A percentile compares a stretch with the other conserved stretches of the same genome.
Conservation (phyloP, 2,113 vertebrate genomes). For the Gobiocypris rarus region DNA sequence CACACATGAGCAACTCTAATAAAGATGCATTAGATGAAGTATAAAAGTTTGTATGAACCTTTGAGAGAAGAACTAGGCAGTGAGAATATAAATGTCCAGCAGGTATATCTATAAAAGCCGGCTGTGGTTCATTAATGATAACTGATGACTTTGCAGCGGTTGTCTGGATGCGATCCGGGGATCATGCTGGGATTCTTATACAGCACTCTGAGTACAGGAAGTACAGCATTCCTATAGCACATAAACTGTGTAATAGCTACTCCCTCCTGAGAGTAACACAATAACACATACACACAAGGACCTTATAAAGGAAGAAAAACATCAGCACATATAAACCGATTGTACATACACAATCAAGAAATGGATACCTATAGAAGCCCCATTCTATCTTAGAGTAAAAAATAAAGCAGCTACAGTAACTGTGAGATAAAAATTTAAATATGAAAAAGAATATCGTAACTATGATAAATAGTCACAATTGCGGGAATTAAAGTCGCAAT, state of each 20-base stretch:
- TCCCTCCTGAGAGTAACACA: constrained; percentile 12
- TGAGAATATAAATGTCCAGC: constrained; percentile 26
- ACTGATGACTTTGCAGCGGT: constrained; percentile 46
- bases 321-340: background rate
- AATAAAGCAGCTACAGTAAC: background rate
- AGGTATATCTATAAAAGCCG: constrained; percentile 32
- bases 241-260: constrained; percentile 30
- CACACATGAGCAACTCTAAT: constrained; percentile 1
- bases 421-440: background rate
- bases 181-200: constrained; percentile 20
- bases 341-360: background rate
- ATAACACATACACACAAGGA: constrained; percentile 2
- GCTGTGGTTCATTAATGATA: constrained; percentile 48
- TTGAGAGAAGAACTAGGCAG: background rate
- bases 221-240: constrained; percentile 28
- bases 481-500: background rate
- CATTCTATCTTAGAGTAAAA: background rate
- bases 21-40: constrained; percentile 14
- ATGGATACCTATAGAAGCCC: background rate
- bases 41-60: background rate
- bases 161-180: constrained; percentile 39
- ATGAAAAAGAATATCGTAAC: background rate
- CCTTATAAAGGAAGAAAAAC: constrained; percentile 9
- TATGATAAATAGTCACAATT: background rate
- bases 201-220: constrained; percentile 12